These are phyloP conservation scores for Drosophila lacertosa DNA, from an alignment of 1,140 invertebrate genomes.

Conservation along the genomic window DNA sequence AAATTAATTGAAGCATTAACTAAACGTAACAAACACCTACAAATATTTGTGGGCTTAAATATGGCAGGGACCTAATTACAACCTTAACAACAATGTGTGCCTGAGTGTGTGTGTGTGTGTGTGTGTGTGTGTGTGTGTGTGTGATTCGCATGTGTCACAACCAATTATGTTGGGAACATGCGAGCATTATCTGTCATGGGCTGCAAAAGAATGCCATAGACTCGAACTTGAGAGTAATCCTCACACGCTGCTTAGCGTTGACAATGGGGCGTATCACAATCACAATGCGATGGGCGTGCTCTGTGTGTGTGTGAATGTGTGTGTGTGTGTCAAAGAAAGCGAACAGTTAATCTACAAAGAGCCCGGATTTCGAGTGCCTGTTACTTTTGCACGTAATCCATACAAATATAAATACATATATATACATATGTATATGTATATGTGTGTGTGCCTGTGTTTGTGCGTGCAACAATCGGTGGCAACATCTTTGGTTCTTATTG, in stretches of 20 bases:
- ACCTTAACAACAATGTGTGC: conserved; percentile 50
- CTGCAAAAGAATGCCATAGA: conserved; percentile 59
- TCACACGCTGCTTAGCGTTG: conserved; percentile 75
- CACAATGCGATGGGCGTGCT: conserved; percentile 52
- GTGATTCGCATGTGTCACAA: conserved; percentile 63
- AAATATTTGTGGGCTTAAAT: conserved; percentile 36
- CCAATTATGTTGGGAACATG: conserved; percentile 77
- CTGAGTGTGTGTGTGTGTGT: neutral
- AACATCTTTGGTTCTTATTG: conserved; percentile 55
- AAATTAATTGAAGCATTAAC: conserved; percentile 81
- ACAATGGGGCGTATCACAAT: conserved; percentile 57
- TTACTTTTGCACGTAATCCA: conserved; percentile 5
- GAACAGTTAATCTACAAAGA: conserved; percentile 61
- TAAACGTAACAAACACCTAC: conserved; percentile 63
- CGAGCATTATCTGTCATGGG: conserved; percentile 25
- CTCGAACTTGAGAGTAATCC: conserved; percentile 53
- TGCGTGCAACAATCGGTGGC: conserved; percentile 21
- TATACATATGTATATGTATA: conserved; percentile 18
- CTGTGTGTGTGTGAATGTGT: too few relatives aligned
- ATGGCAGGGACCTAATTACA: conserved; percentile 57
- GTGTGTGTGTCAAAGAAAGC: too few relatives aligned
- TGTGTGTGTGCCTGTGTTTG: conserved; percentile 23
- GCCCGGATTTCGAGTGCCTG: conserved; percentile 42
- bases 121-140: neutral
- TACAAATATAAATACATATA: neutral